These are phyloP conservation scores for Onthophagus taurus DNA, from an alignment of 1,140 invertebrate genomes.

Conservation along the genomic window DNA sequence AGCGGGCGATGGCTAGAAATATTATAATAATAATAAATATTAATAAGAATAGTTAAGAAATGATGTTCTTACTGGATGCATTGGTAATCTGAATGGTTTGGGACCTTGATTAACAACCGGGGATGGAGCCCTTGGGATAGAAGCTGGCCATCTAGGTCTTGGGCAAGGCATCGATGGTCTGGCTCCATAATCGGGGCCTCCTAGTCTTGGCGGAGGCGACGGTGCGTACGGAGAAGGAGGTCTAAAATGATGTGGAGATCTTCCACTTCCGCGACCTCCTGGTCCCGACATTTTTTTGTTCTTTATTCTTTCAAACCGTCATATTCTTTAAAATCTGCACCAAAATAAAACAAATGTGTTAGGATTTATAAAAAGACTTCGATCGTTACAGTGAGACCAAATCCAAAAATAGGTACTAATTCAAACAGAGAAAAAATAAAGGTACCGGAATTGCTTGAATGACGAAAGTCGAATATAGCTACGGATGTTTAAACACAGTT, in stretches of 20 bases:
- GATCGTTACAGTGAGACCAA: no score
- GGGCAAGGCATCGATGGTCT: slow-evolving; percentile 46
- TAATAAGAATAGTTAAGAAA: not conserved
- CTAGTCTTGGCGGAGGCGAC: slow-evolving; percentile 51
- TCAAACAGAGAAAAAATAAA: no score
- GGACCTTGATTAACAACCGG: slow-evolving; percentile 39
- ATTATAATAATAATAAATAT: not conserved
- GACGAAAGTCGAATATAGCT: no score
- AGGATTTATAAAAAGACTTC: no score
- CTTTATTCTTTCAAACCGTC: slow-evolving; percentile 2
- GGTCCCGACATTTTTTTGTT: slow-evolving; percentile 26
- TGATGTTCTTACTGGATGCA: slow-evolving; percentile 36
- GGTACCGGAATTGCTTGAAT: no score
- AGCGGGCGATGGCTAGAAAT: slow-evolving; percentile 33
- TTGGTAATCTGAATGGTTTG: slow-evolving; percentile 34
- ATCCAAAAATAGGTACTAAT: no score
- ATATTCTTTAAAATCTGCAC: no score
- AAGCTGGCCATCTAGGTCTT: slow-evolving; percentile 53
- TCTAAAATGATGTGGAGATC: slow-evolving; percentile 44
- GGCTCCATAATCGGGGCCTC: slow-evolving; percentile 35
- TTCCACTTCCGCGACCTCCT: slow-evolving; percentile 37
- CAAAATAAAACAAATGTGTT: no score
- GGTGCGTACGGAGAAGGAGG: slow-evolving; percentile 53
- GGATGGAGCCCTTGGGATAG: slow-evolving; percentile 37
- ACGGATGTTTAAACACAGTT: no score